These are phyloP conservation scores for Sebastes oblongus DNA, from an alignment of 2,797 vertebrate species.

Conservation along the genomic window DNA sequence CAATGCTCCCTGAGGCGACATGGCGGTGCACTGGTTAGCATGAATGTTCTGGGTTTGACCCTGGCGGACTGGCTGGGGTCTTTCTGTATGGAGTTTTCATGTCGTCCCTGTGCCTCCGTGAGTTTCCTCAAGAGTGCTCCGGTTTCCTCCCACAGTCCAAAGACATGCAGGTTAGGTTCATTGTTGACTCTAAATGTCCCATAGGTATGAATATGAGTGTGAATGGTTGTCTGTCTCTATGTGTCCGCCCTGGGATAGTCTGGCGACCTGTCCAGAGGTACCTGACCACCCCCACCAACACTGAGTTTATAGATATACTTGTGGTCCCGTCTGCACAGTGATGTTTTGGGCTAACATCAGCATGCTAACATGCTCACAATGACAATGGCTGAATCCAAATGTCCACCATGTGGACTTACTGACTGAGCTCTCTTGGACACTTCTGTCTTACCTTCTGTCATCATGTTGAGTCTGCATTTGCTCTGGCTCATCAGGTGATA, in stretches of 20 bases:
- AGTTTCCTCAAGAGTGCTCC: background rate
- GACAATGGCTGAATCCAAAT: background rate
- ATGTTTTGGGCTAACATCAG: background rate
- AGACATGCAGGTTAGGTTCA: background rate
- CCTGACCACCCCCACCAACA: background rate
- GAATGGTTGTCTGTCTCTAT: background rate
- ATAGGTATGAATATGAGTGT: background rate
- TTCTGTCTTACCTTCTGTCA: background rate
- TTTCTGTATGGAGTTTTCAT: background rate
- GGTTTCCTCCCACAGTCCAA: background rate
- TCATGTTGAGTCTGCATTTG: background rate
- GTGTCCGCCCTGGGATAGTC: too few relatives aligned
- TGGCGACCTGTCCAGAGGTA: background rate
- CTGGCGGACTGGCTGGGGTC: background rate
- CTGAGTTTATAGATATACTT: background rate
- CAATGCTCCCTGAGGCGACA: background rate
- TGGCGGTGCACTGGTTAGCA: background rate
- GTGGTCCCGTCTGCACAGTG: background rate
- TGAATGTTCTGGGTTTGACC: background rate
- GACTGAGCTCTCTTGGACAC: background rate
- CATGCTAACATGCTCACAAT: background rate
- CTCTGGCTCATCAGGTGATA: background rate
- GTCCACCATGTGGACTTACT: background rate
- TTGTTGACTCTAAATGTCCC: too few relatives aligned
- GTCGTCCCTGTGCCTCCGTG: fast-evolving